These are phyloP conservation scores for Phodopus roborovskii DNA, from an alignment of 2,113 vertebrate genomes.

Conservation along the genomic window DNA sequence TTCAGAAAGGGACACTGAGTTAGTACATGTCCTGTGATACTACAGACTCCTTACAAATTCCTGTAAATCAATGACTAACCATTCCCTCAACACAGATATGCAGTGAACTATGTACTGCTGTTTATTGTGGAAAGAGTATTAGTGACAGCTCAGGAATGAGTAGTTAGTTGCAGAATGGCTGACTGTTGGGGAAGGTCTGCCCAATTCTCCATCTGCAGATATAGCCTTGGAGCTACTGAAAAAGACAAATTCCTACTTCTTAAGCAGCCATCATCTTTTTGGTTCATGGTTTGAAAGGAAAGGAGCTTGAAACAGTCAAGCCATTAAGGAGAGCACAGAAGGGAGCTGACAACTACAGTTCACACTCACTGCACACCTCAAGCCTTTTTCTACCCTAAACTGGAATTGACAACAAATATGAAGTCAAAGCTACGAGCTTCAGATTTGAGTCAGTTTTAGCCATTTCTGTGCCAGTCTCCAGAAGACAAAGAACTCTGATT, in stretches of 20 bases:
- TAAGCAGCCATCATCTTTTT: slow-evolving; percentile 23
- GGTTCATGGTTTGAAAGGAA: background rate
- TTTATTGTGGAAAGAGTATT: background rate
- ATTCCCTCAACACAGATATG: background rate
- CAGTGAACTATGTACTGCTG: background rate
- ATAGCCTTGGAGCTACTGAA: slow-evolving; percentile 11
- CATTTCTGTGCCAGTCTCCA: slow-evolving; percentile 39
- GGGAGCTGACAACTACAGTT: slow-evolving; percentile 2
- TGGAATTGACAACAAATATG: background rate
- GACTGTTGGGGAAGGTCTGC: background rate
- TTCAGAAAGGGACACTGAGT: slow-evolving; percentile 21
- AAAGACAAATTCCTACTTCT: slow-evolving; percentile 1
- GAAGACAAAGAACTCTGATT: slow-evolving; percentile 55
- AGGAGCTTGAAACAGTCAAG: background rate
- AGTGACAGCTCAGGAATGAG: slow-evolving; percentile 21
- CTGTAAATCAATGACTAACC: background rate
- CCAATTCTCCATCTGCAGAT: slow-evolving; percentile 3
- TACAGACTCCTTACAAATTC: background rate
- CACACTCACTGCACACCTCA: background rate
- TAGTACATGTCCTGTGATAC: background rate
- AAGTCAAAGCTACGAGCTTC: slow-evolving; percentile 22
- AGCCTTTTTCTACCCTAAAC: background rate
- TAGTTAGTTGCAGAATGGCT: background rate
- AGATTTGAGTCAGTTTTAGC: slow-evolving; percentile 63
- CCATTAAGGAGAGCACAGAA: slow-evolving; percentile 27